Conservation (phyloP, 2,888 invertebrate genomes). For the Scaptomyza cyrtandrae region DNA sequence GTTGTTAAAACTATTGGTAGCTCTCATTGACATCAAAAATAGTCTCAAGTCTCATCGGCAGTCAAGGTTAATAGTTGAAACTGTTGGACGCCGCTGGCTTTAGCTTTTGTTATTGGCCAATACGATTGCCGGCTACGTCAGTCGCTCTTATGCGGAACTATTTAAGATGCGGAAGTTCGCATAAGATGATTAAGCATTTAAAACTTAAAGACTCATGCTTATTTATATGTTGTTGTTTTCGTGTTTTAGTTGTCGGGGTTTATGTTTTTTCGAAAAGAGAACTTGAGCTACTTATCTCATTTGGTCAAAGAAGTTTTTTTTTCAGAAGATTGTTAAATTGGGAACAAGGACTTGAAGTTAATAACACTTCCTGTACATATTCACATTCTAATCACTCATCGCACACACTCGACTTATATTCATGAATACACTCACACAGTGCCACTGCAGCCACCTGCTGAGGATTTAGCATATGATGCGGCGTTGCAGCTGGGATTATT, state of each 20-base stretch:
- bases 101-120: too few relatives aligned
- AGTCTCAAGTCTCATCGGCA: constrained; percentile 18
- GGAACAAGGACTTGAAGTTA: constrained; percentile 16
- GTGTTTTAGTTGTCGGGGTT: background rate
- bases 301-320: constrained; percentile 9
- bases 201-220: constrained; percentile 7
- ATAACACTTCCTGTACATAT: background rate
- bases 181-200: constrained; percentile 52
- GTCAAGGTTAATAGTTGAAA: constrained; percentile 79
- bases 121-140: constrained; percentile 63
- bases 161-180: constrained; percentile 66
- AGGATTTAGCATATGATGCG: constrained; percentile 82
- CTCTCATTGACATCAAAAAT: constrained; percentile 75
- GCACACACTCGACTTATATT: constrained; percentile 8
- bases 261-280: constrained; percentile 33
- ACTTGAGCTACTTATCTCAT: constrained; percentile 73
- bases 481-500: constrained; percentile 75
- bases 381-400: constrained; percentile 21
- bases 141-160: constrained; percentile 65
- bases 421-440: constrained; percentile 37
- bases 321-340: constrained; percentile 8
- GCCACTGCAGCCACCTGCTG: constrained; percentile 56
- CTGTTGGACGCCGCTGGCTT: constrained; percentile 51
- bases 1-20: constrained; percentile 10
- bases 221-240: constrained; percentile 32